Evolutionary conservation across 2,797 vertebrate genomes (phyloP).

Genomic region (Pitangus sulphuratus): DNA sequence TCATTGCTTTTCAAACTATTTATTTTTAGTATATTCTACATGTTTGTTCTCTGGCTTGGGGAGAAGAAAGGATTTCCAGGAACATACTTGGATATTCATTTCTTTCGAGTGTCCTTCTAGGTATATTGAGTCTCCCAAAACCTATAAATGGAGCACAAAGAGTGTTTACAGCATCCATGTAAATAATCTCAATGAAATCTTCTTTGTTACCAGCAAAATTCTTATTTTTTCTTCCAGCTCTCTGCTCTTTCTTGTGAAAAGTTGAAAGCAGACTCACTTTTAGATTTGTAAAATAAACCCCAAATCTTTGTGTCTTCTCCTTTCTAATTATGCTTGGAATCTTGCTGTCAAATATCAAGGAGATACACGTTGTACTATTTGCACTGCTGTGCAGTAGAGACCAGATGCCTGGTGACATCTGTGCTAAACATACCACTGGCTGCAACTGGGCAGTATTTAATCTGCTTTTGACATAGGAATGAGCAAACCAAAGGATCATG

Average conservation of each 20-base stretch:
- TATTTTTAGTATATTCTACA: not conserved
- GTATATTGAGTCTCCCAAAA: not conserved
- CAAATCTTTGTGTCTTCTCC: not conserved
- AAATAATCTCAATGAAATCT: not conserved
- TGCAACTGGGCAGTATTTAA: not conserved
- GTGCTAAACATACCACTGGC: not conserved
- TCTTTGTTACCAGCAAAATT: not conserved
- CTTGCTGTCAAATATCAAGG: not conserved
- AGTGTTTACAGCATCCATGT: not conserved
- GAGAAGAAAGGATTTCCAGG: not conserved
- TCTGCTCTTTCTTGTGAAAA: not conserved
- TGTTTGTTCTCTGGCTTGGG: not conserved
- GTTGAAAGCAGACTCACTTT: not conserved
- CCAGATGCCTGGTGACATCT: not conserved
- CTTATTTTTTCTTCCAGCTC: accelerated
- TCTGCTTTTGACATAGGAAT: not conserved
- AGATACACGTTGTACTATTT: not conserved
- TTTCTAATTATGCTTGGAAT: not conserved
- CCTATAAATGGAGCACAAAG: not conserved
- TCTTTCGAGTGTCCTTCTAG: not conserved
- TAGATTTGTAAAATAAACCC: not conserved
- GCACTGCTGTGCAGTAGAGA: not conserved
- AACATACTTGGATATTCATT: not conserved
- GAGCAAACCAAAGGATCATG: not conserved
- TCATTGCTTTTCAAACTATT: not conserved